Conservation (phyloP, 2,113 vertebrate species). For the Tragelaphus strepsiceros region DNA sequence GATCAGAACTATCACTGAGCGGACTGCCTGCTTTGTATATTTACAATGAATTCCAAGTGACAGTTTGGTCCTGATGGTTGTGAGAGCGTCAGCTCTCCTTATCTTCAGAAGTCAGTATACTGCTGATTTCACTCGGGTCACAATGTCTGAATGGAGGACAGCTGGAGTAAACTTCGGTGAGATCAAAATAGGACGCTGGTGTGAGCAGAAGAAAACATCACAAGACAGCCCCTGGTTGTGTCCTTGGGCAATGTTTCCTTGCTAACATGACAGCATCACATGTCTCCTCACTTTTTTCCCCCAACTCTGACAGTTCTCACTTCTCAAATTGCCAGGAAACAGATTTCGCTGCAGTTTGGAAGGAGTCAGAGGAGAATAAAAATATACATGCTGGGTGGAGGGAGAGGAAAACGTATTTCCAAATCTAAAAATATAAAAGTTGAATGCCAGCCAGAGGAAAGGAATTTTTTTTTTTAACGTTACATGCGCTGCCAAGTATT, state of each 20-base stretch:
- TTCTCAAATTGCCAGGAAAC: slow-evolving; percentile 76
- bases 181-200: neutral
- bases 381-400: slow-evolving; percentile 16
- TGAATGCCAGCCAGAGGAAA: slow-evolving; percentile 1
- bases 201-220: slow-evolving; percentile 39
- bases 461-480: neutral
- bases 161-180: neutral
- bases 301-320: slow-evolving; percentile 64
- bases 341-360: slow-evolving; percentile 43
- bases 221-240: neutral
- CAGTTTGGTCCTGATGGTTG: neutral
- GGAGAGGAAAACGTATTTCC: slow-evolving; percentile 25
- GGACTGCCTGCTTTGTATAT: neutral
- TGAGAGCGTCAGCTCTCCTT: neutral
- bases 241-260: slow-evolving; percentile 42
- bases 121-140: neutral
- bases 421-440: slow-evolving; percentile 53
- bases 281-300: slow-evolving; percentile 32
- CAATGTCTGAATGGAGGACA: neutral
- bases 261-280: slow-evolving; percentile 33
- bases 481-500: neutral
- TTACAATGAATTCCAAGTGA: neutral
- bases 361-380: slow-evolving; percentile 46
- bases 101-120: neutral
- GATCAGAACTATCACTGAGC: neutral